Conservation (phyloP, 2,888 invertebrate genomes). For the Perizoma affinitatum region DNA sequence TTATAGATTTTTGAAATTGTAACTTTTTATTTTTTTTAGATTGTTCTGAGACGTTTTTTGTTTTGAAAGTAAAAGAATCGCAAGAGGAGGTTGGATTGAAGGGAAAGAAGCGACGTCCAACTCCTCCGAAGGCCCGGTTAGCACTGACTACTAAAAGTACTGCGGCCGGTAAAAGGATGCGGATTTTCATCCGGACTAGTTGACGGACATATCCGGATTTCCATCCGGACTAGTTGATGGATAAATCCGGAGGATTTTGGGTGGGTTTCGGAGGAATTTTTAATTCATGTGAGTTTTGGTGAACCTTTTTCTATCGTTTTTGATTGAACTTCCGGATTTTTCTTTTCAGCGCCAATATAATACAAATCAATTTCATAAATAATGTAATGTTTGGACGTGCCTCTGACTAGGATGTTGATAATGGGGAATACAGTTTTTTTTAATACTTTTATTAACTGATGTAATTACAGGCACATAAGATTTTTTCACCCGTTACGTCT, state of each 20-base stretch:
- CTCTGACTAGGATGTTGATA: too few relatives aligned
- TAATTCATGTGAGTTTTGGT: slow-evolving; percentile 12
- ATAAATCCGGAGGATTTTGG: slow-evolving; percentile 12
- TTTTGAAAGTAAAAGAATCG: slow-evolving; percentile 19
- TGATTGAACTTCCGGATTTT: not conserved
- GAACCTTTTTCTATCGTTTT: slow-evolving; percentile 9
- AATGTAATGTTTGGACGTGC: too few relatives aligned
- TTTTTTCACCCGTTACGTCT: too few relatives aligned
- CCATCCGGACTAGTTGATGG: slow-evolving; percentile 16
- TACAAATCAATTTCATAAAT: too few relatives aligned
- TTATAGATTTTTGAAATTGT: slow-evolving; percentile 22
- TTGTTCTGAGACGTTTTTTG: slow-evolving; percentile 2
- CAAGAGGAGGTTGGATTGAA: slow-evolving; percentile 20
- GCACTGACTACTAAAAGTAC: slow-evolving; percentile 22
- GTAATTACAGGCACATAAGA: too few relatives aligned
- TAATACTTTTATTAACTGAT: too few relatives aligned
- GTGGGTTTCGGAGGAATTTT: slow-evolving; percentile 7
- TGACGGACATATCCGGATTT: slow-evolving; percentile 9
- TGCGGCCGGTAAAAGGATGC: slow-evolving; percentile 24
- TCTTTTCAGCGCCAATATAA: too few relatives aligned
- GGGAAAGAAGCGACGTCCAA: slow-evolving; percentile 22
- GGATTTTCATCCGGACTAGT: slow-evolving; percentile 10
- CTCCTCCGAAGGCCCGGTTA: slow-evolving; percentile 23
- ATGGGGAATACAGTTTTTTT: too few relatives aligned
- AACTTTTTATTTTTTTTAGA: slow-evolving; percentile 3